phyloP scores from a whole-genome alignment of 2,113 vertebrate species.

The Mellivora capensis region DNA sequence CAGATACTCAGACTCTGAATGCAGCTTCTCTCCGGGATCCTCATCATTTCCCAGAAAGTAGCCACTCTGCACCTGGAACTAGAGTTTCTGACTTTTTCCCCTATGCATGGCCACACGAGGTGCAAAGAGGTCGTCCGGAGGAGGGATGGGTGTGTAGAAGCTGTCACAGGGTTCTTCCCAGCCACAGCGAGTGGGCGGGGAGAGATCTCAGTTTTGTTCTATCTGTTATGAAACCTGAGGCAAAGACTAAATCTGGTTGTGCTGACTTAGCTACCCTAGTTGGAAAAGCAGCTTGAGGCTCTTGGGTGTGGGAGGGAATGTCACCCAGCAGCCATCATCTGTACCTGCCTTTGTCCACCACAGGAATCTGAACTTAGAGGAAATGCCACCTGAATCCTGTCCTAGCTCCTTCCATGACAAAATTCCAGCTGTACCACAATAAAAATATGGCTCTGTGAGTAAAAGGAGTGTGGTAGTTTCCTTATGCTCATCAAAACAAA shows the following conservation, averaged over 20 bases:
- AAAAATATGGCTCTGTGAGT: background rate
- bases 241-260: conserved; percentile 58
- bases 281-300: background rate
- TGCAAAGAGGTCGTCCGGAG: background rate
- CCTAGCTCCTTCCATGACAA: background rate
- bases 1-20: background rate
- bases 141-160: background rate
- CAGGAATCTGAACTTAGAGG: background rate
- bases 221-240: conserved; percentile 15
- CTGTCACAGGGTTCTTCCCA: background rate
- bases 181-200: background rate
- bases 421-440: background rate
- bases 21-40: background rate
- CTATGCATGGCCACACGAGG: background rate
- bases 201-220: background rate
- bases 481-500: background rate
- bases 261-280: conserved; percentile 63
- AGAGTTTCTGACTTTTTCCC: background rate
- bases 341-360: background rate
- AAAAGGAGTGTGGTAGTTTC: background rate
- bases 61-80: background rate
- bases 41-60: background rate
- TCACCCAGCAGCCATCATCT: background rate
- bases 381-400: background rate
- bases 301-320: background rate